These are phyloP conservation scores for Gallinago paraguaiae DNA, from an alignment of 2,113 vertebrate genomes.

Conservation along the genomic window DNA sequence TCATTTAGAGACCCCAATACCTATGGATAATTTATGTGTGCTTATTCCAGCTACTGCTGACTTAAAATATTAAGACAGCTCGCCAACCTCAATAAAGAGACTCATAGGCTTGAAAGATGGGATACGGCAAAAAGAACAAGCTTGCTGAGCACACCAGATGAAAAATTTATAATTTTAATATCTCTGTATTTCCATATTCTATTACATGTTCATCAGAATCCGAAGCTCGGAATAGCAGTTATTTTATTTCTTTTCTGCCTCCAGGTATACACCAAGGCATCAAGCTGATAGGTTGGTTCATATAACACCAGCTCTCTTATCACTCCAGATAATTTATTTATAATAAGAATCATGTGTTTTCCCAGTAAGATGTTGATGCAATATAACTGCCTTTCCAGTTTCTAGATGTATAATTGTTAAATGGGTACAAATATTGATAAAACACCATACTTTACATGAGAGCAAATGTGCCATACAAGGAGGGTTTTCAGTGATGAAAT, in stretches of 20 bases:
- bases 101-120: neutral
- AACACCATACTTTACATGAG: neutral
- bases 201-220: conserved; percentile 14
- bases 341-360: neutral
- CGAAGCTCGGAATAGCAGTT: neutral
- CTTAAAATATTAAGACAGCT: conserved; percentile 31
- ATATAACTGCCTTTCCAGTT: neutral
- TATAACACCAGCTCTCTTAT: neutral
- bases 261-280: conserved; percentile 2
- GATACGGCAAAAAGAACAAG: conserved; percentile 9
- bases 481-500: neutral
- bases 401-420: conserved; percentile 1
- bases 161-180: conserved; percentile 64
- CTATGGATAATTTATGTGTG: conserved; percentile 33
- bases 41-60: neutral
- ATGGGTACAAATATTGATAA: conserved; percentile 14
- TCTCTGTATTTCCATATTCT: conserved; percentile 53
- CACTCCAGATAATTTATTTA: conserved; percentile 59
- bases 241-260: conserved; percentile 30
- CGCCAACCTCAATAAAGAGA: neutral
- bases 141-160: neutral
- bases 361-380: neutral
- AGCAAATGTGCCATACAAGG: neutral
- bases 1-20: conserved; percentile 10
- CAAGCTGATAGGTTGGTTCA: conserved; percentile 29